Conservation (phyloP, 1,140 invertebrate species). For the Pseudomyrmex gracilis region DNA sequence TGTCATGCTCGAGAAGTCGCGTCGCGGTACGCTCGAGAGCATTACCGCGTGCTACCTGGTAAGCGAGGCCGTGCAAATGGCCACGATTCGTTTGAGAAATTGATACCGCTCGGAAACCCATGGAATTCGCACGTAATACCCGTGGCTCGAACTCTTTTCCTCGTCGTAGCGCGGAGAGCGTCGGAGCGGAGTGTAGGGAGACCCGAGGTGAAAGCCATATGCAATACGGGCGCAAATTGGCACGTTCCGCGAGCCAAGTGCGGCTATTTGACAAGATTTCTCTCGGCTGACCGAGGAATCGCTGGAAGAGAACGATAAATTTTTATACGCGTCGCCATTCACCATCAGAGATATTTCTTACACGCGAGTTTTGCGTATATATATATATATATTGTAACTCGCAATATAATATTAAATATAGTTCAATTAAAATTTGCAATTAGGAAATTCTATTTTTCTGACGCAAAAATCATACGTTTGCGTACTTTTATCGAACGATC, state of each 20-base stretch:
- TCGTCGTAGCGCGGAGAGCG: conserved; percentile 9
- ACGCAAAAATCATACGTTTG: too few species aligned
- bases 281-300: conserved; percentile 25
- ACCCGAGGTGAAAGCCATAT: conserved; percentile 61
- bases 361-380: neutral
- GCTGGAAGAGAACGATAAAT: conserved; percentile 50
- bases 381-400: too few species aligned
- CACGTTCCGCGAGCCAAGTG: conserved; percentile 44
- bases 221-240: conserved; percentile 60
- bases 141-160: conserved; percentile 52
- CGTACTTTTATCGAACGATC: too few species aligned
- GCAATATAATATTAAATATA: too few species aligned
- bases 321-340: conserved; percentile 32
- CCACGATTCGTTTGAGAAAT: conserved; percentile 63
- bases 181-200: conserved; percentile 18
- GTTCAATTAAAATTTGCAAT: too few species aligned
- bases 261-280: conserved; percentile 60
- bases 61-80: conserved; percentile 45
- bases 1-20: conserved; percentile 21
- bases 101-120: conserved; percentile 56
- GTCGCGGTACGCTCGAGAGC: conserved; percentile 14
- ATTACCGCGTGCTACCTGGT: conserved; percentile 48
- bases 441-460: too few species aligned
- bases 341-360: neutral
- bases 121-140: conserved; percentile 59